Base-by-base conservation (phyloP, 2,888 invertebrate genomes). In the Epinotia brunnichana region DNA sequence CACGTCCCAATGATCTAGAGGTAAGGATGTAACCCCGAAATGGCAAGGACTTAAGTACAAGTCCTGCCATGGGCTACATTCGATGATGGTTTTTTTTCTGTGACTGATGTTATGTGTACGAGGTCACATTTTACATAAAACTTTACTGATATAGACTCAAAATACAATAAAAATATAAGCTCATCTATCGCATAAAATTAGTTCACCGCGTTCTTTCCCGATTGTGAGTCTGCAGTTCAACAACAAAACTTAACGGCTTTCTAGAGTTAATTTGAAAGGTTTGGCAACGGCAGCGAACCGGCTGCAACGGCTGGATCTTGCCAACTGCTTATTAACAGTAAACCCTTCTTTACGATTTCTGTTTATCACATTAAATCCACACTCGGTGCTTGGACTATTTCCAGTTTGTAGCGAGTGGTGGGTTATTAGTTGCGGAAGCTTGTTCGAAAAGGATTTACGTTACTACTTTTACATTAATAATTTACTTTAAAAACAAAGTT, bases 291-390 rank as follows among this genome's bases (percentile, higher is more conserved):
- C 76, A 70, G 63, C 77, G 74, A 80, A 70, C 70, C 44, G 72
- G 73, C 72, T 75, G 71, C 73, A 69, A 57, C 57, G 73, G 78
- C 44, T 24, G 62, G 75, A 77, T 78, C 76, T 77, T 79, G 79
- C 81, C 82, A 82, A 79, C 77, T 57, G 76, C 79, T 83, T 82
- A 84, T 83, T 85, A 84, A 81, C 76, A 74, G 77, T 76, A 74
- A 79, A 80, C 78, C 76, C 69, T 81, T 81, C 80, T 83, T 83
- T 83, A 83, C 79, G 79, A 79, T 81, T 82, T 77, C 79, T 78
- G 81, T 82, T 83, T 82, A 82, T 81, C 80, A 77, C 81, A 77
- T 81, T 83, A 81, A 83, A 82, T 77, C 78, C 79, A 76, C 78
- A 78, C 79, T 74, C 72, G 69, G 76, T 66, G 67, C 70, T 84